A percentile compares a stretch with the other conserved stretches of the same genome.
Conservation (phyloP, 2,113 vertebrate genomes). For the Seriola aureovittata region DNA sequence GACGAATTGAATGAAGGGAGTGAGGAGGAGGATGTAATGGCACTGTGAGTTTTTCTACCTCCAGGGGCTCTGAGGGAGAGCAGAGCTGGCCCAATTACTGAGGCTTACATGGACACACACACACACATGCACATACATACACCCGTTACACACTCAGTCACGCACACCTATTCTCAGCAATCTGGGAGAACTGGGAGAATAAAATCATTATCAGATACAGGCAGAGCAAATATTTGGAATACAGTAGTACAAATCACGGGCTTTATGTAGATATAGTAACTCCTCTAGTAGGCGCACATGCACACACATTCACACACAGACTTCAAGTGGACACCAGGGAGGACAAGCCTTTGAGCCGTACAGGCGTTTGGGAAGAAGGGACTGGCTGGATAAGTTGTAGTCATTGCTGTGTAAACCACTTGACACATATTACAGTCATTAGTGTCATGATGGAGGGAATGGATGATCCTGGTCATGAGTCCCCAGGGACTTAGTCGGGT, state of each 20-base stretch:
- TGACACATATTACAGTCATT: conserved; percentile 79
- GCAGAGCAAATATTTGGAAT: conserved; percentile 65
- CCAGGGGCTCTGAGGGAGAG: conserved; percentile 65
- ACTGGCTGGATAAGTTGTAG: conserved; percentile 12
- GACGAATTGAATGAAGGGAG: conserved; percentile 75
- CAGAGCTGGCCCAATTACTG: conserved; percentile 77
- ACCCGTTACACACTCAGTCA: conserved; percentile 51
- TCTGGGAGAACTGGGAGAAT: conserved; percentile 46
- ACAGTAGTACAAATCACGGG: conserved; percentile 49
- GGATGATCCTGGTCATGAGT: conserved; percentile 57
- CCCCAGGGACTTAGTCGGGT: conserved; percentile 49
- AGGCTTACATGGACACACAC: conserved; percentile 59
- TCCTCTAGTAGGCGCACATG: neutral
- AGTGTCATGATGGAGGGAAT: conserved; percentile 76
- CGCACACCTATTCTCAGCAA: conserved; percentile 53
- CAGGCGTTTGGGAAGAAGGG: conserved; percentile 33
- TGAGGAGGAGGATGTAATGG: conserved; percentile 66
- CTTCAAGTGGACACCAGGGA: conserved; percentile 32
- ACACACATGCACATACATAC: conserved; percentile 17
- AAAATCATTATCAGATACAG: conserved; percentile 59
- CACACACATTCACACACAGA: conserved; percentile 24
- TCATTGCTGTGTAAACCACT: conserved; percentile 44
- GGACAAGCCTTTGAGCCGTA: conserved; percentile 42
- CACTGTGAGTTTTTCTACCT: conserved; percentile 69
- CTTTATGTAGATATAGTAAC: conserved; percentile 32